Evolutionary conservation across 2,888 invertebrate species (phyloP).

Genomic region (Agrotis exclamationis): DNA sequence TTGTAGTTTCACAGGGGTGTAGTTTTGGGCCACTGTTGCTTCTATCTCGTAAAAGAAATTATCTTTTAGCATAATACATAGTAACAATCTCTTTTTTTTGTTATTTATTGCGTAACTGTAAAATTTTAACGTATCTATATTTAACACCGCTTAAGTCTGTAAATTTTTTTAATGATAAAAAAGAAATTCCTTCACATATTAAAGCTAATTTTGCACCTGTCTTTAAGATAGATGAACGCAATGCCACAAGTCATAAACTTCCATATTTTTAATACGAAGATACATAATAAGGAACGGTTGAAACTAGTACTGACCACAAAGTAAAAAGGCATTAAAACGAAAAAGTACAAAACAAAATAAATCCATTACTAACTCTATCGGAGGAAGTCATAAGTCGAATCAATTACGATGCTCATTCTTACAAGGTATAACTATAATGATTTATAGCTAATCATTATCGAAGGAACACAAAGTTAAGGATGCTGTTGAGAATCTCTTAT

Average conservation of each 20-base stretch:
- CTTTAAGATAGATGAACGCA: too few relatives aligned
- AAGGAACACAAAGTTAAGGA: conserved; percentile 13
- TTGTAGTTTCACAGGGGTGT: not conserved
- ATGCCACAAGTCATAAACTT: not conserved
- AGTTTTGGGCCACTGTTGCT: not conserved
- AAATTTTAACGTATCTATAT: too few relatives aligned
- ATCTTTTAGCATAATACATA: too few relatives aligned
- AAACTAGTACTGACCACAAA: not conserved
- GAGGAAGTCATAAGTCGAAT: conserved; percentile 35
- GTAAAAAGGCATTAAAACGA: conserved; percentile 15
- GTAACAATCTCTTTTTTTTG: too few relatives aligned
- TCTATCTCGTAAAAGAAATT: not conserved
- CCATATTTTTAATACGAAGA: too few relatives aligned
- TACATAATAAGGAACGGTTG: not conserved
- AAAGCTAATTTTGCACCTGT: too few relatives aligned
- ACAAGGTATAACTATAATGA: conserved; percentile 36
- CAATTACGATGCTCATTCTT: conserved; percentile 35
- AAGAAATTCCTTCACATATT: too few relatives aligned
- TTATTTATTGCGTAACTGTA: not conserved
- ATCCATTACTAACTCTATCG: conserved; percentile 18
- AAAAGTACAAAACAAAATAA: conserved; percentile 30
- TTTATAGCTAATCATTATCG: conserved; percentile 41
- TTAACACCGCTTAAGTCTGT: not conserved
- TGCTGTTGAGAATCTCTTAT: not conserved
- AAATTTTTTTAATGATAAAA: not conserved